Percentiles rank a stretch among this genome's conserved stretches.
These are phyloP conservation scores for Leptinotarsa defecta DNA, from an alignment of 1,140 invertebrate genomes.

Conservation along the genomic window DNA sequence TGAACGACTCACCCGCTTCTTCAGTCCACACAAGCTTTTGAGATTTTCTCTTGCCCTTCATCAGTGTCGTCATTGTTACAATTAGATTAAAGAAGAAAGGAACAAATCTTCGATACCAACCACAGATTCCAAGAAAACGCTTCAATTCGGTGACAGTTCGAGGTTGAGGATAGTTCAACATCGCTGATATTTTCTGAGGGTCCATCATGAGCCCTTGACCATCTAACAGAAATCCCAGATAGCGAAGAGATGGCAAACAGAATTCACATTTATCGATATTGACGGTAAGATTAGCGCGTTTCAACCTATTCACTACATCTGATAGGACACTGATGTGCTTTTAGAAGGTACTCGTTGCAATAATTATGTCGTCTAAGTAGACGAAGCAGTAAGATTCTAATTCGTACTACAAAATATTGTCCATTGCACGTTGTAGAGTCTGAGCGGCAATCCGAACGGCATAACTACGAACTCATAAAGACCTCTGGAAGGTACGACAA, in stretches of 20 bases:
- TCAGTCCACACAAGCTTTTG: conserved; percentile 42
- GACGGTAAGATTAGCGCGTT: too few species aligned
- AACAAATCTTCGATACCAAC: neutral
- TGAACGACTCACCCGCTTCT: conserved; percentile 48
- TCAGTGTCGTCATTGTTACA: conserved; percentile 50
- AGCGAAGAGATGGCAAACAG: too few species aligned
- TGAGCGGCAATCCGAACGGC: too few species aligned
- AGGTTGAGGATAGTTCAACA: neutral
- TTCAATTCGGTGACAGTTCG: neutral
- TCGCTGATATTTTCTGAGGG: neutral
- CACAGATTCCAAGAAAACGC: neutral
- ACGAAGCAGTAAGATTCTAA: neutral
- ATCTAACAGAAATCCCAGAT: too few species aligned
- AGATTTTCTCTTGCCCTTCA: conserved; percentile 12
- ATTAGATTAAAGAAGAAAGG: neutral
- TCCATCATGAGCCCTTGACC: neutral
- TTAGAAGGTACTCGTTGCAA: neutral
- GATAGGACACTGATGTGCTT: neutral
- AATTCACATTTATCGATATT: too few species aligned
- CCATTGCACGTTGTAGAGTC: neutral
- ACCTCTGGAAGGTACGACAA: too few species aligned
- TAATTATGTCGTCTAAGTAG: neutral
- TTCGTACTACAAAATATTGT: neutral
- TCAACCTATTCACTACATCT: neutral
- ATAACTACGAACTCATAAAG: too few species aligned